A percentile compares a stretch with the other conserved stretches of the same genome.
Conservation (phyloP, 2,888 invertebrate species). For the Microplitis manilae region DNA sequence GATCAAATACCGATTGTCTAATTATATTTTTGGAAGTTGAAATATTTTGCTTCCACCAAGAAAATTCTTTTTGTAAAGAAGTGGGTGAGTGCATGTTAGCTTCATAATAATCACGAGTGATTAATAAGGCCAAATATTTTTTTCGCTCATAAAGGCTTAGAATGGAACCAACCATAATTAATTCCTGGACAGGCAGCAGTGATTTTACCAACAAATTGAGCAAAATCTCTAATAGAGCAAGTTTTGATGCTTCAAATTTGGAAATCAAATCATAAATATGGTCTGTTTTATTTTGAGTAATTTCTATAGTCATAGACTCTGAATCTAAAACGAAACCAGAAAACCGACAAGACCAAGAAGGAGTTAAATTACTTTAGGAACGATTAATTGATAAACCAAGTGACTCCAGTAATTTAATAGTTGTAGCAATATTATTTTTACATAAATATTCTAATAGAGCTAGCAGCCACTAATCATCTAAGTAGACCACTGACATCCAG, state of each 20-base stretch:
- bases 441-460: too few species aligned
- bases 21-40: background rate
- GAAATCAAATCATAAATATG: constrained; percentile 20
- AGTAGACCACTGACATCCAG: too few species aligned
- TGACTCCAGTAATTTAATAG: background rate
- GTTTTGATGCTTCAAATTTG: background rate
- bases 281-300: constrained; percentile 27
- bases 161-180: constrained; percentile 51
- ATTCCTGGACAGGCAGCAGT: constrained; percentile 52
- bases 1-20: background rate
- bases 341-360: constrained; percentile 23
- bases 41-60: background rate
- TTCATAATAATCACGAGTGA: constrained; percentile 1
- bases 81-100: constrained; percentile 13
- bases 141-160: constrained; percentile 42
- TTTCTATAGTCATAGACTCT: constrained; percentile 26
- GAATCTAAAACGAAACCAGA: constrained; percentile 38
- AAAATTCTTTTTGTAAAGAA: constrained; percentile 4
- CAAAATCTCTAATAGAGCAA: constrained; percentile 50
- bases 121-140: constrained; percentile 41
- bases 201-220: constrained; percentile 48
- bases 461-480: too few species aligned
- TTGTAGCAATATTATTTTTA: too few species aligned
- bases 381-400: constrained; percentile 35
- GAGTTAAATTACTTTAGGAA: constrained; percentile 29